phyloP scores from a whole-genome alignment of 2,797 vertebrate genomes.

The Notamacropus eugenii region DNA sequence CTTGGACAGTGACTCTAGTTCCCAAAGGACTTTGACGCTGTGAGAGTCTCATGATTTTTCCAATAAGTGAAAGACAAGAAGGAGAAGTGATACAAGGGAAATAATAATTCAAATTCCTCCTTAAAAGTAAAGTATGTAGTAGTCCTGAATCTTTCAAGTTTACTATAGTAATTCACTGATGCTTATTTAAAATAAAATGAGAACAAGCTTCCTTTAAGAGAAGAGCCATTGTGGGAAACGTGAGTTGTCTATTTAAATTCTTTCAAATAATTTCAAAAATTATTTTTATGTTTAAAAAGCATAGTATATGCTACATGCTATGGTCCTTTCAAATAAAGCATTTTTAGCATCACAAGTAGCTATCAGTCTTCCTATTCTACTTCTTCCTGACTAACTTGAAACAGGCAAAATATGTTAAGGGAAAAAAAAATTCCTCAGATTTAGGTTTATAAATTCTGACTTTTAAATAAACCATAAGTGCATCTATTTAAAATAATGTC shows the following conservation, averaged over 20 bases:
- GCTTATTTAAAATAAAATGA: neutral
- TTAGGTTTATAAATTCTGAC: neutral
- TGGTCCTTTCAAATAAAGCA: neutral
- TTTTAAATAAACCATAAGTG: neutral
- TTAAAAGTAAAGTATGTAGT: neutral
- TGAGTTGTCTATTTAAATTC: neutral
- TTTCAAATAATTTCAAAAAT: conserved; percentile 13
- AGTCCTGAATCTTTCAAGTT: neutral
- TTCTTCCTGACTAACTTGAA: neutral
- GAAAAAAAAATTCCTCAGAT: neutral
- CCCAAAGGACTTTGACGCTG: neutral
- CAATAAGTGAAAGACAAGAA: neutral
- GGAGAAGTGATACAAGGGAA: neutral
- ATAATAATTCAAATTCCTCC: neutral
- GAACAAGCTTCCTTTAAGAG: neutral
- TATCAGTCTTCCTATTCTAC: neutral
- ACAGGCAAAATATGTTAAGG: neutral
- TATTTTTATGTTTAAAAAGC: neutral
- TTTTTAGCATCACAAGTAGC: neutral
- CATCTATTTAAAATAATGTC: neutral
- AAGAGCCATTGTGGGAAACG: neutral
- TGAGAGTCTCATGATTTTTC: neutral
- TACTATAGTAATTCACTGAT: neutral
- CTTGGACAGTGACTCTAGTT: neutral
- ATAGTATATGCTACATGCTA: neutral